A percentile compares a stretch with the other conserved stretches of the same genome.
Evolutionary conservation across 2,888 invertebrate genomes (phyloP).

Genomic region (Allacma fusca): DNA sequence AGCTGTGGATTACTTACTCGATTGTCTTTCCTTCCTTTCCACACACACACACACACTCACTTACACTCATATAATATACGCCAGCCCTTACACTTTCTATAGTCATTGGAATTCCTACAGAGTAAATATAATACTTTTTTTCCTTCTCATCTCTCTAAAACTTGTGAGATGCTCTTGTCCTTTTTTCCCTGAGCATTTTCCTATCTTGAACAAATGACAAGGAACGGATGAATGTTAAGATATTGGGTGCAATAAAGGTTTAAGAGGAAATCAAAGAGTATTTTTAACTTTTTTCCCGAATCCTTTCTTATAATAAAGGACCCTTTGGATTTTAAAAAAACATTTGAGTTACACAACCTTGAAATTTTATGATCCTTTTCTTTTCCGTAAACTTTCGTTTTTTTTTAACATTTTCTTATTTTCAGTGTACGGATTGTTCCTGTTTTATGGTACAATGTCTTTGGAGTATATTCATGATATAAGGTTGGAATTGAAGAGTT

Average conservation of each 20-base stretch:
- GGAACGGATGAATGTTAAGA: not conserved
- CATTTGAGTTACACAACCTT: slow-evolving; percentile 18
- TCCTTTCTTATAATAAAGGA: slow-evolving; percentile 18
- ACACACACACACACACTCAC: not conserved
- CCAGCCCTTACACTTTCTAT: not conserved
- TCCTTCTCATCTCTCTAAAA: not conserved
- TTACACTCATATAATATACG: not conserved
- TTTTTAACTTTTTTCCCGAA: not conserved
- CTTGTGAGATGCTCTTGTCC: not conserved
- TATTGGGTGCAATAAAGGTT: slow-evolving; percentile 10
- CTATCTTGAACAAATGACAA: not conserved
- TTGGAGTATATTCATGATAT: too few relatives aligned
- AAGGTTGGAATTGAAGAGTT: too few relatives aligned
- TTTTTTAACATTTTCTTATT: not conserved
- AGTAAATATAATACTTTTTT: not conserved
- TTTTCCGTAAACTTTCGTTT: slow-evolving; percentile 17
- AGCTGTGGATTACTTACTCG: slow-evolving; percentile 13
- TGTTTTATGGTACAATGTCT: slow-evolving; percentile 1
- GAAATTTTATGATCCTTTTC: slow-evolving; percentile 33
- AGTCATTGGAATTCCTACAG: not conserved
- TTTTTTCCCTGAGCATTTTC: not conserved
- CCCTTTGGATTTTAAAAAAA: not conserved
- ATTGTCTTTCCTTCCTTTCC: slow-evolving; percentile 11
- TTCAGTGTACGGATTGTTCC: not conserved
- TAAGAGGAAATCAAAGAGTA: not conserved